Evolutionary conservation across 1,140 invertebrate species (phyloP), one percentile per base, ranked within the genome.

Genomic region (Zelostemma sp.): DNA sequence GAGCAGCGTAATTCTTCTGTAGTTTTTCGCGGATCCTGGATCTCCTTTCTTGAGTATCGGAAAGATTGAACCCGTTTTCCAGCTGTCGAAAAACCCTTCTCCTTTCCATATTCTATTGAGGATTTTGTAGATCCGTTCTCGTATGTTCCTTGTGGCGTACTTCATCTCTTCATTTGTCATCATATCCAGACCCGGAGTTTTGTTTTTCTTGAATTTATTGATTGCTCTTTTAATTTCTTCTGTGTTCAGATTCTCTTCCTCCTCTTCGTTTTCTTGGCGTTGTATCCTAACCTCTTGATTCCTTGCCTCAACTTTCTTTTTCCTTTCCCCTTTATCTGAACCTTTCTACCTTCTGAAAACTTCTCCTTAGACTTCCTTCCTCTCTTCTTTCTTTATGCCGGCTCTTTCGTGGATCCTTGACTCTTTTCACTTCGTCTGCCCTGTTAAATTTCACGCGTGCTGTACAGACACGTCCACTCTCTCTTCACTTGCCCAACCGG

Each of bases 101-200:
- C 43, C 38, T 40, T 47, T 48, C 41, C 40, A 45, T n/a, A 54
- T 46, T 16, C 31, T 48, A 18, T 43, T 55, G 9, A 47, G 47
- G 1, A 58, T 45, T 1, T 53, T 19, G 0, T 35, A 25, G 12
- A 63, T n/a, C n/a, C 16, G 1, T 19, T 21, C 14, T 40, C 25
- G 12, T 19, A 45, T 16, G 1, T 51, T 17, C 31, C n/a, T 15
- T 19, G 18, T 41, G 43, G n/a, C 49, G 8, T 47, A 16, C 8
- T 28, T 54, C 21, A 25, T 25, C 8, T 25, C 3, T 25, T 25
- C 21, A 25, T 25, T 25, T 3, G 21, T 25, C 21, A 25, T 25
- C 21, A n/a, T n/a, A n/a, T n/a, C n/a, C n/a, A n/a, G n/a, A n/a
- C n/a, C n/a, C n/a, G n/a, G 31, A 21, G 38, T 19, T 15, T 9